Evolutionary conservation across 2,113 vertebrate species (phyloP), one percentile per base, ranked within the genome.

Genomic region (Siphamia tubifer): DNA sequence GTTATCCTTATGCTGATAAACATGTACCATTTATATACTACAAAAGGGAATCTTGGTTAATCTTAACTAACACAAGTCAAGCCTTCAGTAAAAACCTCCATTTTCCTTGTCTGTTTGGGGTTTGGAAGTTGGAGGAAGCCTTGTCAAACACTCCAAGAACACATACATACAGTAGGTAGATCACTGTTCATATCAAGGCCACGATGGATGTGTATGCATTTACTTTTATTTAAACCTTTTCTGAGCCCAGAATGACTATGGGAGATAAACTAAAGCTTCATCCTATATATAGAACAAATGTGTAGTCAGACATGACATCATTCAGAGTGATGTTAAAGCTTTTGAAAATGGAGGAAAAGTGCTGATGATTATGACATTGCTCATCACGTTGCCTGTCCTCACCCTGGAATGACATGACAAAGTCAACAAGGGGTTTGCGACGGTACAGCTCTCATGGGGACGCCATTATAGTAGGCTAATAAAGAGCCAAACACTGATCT

Each of bases 311-410:
- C 51, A 12, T 68, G 53, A 74, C 11, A 32, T 40, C 19, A 12
- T 55, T 19, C 30, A 10, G 15, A 40, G 38, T 31, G 43, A 68
- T 58, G 64, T 1, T 51, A 7, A 32, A 63, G 49, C 43, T 3
- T 42, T 44, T 63, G 17, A 47, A 32, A 56, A 32, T 1, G 2
- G 24, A 17, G 16, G 31, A 34, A 67, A 61, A 68, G 57, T 72
- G 67, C 77, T 81, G 80, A 80, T 62, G 44, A 19, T 9, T 4
- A 2, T 2, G 52, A 61, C 36, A 48, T 21, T 21, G 24, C 43
- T 39, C 30, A 12, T 51, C 65, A 40, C 7, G 19, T 13, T 21
- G 44, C 51, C 32, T 42, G 62, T 39, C 45, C 62, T 77, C 28
- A 10, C 8, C 23, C 36, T 10, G 17, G 7, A 25, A 51, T 2